Percentiles rank a stretch among this genome's conserved stretches.
Conservation (phyloP, 1,140 invertebrate genomes). For the Scylla paramamosain region DNA sequence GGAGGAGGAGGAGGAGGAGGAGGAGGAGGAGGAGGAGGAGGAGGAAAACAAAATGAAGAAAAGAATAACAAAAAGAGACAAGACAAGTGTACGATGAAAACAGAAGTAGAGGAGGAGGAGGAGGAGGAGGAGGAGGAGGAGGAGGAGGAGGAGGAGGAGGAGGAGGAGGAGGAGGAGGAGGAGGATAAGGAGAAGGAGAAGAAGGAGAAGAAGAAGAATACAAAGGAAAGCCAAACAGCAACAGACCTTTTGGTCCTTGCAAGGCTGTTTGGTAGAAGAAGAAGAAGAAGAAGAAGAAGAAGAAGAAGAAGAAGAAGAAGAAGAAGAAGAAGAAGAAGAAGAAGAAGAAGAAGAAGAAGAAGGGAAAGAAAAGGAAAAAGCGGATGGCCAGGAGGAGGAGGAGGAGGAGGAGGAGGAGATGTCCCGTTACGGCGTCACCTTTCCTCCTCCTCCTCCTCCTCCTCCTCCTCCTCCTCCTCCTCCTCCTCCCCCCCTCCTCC, state of each 20-base stretch:
- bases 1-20: too few relatives aligned
- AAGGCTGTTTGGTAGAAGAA: too few relatives aligned
- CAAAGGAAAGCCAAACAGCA: too few relatives aligned
- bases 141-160: background rate
- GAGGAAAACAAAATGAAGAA: too few relatives aligned
- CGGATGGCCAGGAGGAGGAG: background rate
- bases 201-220: background rate
- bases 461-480: background rate
- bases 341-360: background rate
- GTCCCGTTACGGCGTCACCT: conserved; percentile 7
- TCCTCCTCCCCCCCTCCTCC: background rate
- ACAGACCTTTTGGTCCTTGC: too few relatives aligned
- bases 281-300: background rate
- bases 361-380: background rate
- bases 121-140: background rate
- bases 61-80: too few relatives aligned
- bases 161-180: too few relatives aligned
- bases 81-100: too few relatives aligned
- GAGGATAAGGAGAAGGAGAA: background rate
- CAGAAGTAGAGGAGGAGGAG: background rate
- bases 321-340: background rate
- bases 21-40: too few relatives aligned
- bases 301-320: background rate
- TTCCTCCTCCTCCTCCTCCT: background rate
- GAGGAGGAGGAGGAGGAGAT: conserved; percentile 8